These are phyloP conservation scores for Entomobrya multifasciata DNA, from an alignment of 2,888 invertebrate species.

Conservation along the genomic window DNA sequence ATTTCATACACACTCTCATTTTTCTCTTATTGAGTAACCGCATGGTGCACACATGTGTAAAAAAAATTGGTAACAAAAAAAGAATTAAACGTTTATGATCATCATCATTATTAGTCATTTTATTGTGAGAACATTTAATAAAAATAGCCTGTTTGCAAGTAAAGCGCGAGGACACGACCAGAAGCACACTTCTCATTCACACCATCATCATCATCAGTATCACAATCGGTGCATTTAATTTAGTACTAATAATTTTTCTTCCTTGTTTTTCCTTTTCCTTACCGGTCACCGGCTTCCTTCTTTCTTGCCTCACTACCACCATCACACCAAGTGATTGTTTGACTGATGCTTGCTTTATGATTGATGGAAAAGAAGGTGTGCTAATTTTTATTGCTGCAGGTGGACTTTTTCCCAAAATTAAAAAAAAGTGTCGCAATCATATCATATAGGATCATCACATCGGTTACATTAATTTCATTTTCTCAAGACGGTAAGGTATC, in stretches of 20 bases:
- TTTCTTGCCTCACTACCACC: not conserved
- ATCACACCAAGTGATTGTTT: not conserved
- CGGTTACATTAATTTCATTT: constrained; percentile 15
- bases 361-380: constrained; percentile 42
- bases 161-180: constrained; percentile 1
- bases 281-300: constrained; percentile 24
- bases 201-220: not conserved
- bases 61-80: constrained; percentile 12
- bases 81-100: constrained; percentile 15
- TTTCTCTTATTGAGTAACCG: not conserved
- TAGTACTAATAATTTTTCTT: constrained; percentile 25
- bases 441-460: not conserved
- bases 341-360: not conserved
- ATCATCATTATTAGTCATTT: not conserved
- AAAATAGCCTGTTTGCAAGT: not conserved
- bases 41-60: not conserved
- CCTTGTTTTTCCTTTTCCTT: constrained; percentile 27
- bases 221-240: constrained; percentile 6
- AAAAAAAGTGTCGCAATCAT: constrained; percentile 31
- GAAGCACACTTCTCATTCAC: not conserved
- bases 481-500: not conserved
- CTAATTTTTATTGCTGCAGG: constrained; percentile 32
- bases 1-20: constrained; percentile 4
- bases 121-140: constrained; percentile 10
- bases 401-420: constrained; percentile 50